Conservation (phyloP, 1,140 invertebrate genomes). For the Aricia agestis region DNA sequence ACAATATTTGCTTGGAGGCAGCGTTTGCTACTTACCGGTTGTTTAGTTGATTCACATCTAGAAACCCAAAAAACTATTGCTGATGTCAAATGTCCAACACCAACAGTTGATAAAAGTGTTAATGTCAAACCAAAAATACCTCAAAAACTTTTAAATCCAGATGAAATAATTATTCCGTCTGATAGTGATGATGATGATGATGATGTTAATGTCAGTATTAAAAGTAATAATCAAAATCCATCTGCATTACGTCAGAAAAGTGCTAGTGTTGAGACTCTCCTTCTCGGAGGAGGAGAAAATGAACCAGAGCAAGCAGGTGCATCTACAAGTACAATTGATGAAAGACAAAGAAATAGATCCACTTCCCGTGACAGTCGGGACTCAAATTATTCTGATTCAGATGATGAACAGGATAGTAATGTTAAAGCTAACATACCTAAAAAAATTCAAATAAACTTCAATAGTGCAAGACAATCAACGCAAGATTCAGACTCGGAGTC, state of each 20-base stretch:
- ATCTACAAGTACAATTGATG: conserved; percentile 44
- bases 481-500: conserved; percentile 60
- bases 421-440: conserved; percentile 25
- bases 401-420: conserved; percentile 40
- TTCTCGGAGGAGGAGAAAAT: conserved; percentile 39
- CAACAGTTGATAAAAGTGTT: conserved; percentile 24
- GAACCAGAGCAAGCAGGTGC: conserved; percentile 33
- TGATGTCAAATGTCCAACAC: conserved; percentile 25
- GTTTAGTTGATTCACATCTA: conserved; percentile 63
- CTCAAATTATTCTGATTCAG: conserved; percentile 59
- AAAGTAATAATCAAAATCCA: conserved; percentile 31
- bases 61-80: conserved; percentile 30
- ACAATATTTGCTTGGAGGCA: conserved; percentile 72
- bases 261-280: conserved; percentile 53
- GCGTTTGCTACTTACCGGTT: conserved; percentile 62
- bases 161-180: conserved; percentile 58
- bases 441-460: conserved; percentile 30
- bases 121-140: conserved; percentile 34
- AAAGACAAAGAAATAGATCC: conserved; percentile 43
- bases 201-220: conserved; percentile 31
- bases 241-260: conserved; percentile 37
- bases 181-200: conserved; percentile 55
- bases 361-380: conserved; percentile 58
- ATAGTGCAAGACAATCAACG: conserved; percentile 33
- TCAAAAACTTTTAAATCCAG: conserved; percentile 55